Percentiles rank a stretch among this genome's conserved stretches.
Evolutionary conservation across 2,797 vertebrate genomes (phyloP).

Genomic region (Pseudochirops cupreus): DNA sequence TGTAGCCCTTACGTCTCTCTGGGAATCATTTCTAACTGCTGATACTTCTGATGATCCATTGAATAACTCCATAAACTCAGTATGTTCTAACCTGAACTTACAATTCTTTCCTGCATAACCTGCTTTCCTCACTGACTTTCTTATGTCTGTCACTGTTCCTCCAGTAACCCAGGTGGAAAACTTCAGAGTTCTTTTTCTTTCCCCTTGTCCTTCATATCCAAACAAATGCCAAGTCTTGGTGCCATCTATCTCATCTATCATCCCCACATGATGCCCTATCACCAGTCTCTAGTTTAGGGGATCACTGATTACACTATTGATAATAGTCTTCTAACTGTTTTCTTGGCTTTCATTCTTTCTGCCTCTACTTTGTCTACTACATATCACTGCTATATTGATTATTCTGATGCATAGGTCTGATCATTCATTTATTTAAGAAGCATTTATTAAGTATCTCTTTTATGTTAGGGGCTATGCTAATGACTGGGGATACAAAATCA

Average conservation of each 20-base stretch:
- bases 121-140: background rate
- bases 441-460: background rate
- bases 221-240: background rate
- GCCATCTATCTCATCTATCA: background rate
- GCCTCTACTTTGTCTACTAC: background rate
- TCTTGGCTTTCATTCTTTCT: background rate
- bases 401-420: background rate
- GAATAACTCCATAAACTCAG: background rate
- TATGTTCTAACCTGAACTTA: background rate
- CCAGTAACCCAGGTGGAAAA: background rate
- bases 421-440: background rate
- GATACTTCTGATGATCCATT: background rate
- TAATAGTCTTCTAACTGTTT: background rate
- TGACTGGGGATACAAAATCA: background rate
- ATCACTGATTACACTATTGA: background rate
- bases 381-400: background rate
- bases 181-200: background rate
- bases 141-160: background rate
- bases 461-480: background rate
- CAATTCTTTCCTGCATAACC: background rate
- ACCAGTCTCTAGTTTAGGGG: background rate
- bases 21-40: background rate
- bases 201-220: background rate
- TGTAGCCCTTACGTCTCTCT: background rate
- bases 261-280: background rate